Base-by-base conservation (phyloP, 2,113 vertebrate species). In the Ivindomyrus marchei region DNA sequence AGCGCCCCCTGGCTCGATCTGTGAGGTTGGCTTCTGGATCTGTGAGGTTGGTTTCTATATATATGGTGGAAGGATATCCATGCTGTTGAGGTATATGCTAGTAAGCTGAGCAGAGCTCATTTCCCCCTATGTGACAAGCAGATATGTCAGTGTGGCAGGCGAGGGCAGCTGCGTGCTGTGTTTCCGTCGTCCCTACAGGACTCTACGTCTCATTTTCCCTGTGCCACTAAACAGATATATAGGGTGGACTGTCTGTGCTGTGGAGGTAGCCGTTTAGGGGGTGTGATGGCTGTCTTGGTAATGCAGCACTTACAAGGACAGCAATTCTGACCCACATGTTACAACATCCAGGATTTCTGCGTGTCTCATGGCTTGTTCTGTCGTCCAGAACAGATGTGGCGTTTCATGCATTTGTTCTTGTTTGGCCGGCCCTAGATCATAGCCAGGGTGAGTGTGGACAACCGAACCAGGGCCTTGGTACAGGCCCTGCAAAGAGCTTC, bases 391-490 rank as follows among this genome's bases (percentile, higher is more conserved):
- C 5, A 66, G 39, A n/a, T 47, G 13, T 47, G 13, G 3, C 4
- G 31, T 24, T 36, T 91, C 91, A 90, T 31, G 9, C 91, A n/a
- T 90, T 91, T 52, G 83, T 85, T 92, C 27, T 89, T 1, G 90
- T 88, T 45, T 91, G 50, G 27, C 91, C 90, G 50, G 31, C 91
- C 90, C 89, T 89, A 99, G 98, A 99, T 99, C 92, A 99, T 99
- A 95, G 98, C 98, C 89, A 97, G 97, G 93, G 97, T 98, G 92
- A 99, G 97, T 93, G 96, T 98, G 93, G 98, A 99, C 95, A 99
- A 99, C 93, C 95, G 98, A 91, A 99, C 98, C 39, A 96, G 98
- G 91, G 97, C 97, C 7, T 95, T 99, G 94, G 97, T 98, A 84
- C 97, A 98, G 93, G 96, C 98, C 10, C 94, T 99, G 27, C 94